Conservation (phyloP, 2,888 invertebrate species). For the Pasiphila rectangulata region DNA sequence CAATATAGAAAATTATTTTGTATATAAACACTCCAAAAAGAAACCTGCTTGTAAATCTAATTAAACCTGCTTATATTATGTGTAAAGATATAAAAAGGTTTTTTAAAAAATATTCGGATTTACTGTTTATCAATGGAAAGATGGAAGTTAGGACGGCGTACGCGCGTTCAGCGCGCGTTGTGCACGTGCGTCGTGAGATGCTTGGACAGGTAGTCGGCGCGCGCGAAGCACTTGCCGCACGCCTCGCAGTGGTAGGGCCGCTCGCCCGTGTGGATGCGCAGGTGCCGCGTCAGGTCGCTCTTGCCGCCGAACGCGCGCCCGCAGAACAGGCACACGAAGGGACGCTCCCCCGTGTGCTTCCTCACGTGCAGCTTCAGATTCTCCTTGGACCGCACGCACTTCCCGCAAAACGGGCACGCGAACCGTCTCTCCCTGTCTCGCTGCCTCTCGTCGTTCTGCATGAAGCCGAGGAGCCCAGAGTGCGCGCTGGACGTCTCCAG, state of each 20-base stretch:
- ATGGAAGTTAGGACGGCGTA: constrained; percentile 57
- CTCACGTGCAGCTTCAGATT: constrained; percentile 93
- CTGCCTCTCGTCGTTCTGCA: constrained; percentile 80
- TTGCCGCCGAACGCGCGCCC: constrained; percentile 94
- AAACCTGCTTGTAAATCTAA: constrained; percentile 70
- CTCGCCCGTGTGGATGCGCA: constrained; percentile 94
- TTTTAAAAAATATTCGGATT: constrained; percentile 78
- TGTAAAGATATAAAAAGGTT: constrained; percentile 73
- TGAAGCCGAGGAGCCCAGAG: constrained; percentile 82
- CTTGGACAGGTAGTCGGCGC: constrained; percentile 94
- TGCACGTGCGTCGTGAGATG: constrained; percentile 95
- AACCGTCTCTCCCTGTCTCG: constrained; percentile 87
- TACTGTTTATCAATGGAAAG: constrained; percentile 49
- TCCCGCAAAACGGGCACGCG: constrained; percentile 94
- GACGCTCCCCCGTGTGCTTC: constrained; percentile 92
- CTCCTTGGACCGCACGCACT: constrained; percentile 93
- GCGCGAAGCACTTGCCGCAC: constrained; percentile 94
- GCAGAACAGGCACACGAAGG: constrained; percentile 95
- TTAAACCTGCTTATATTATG: constrained; percentile 70
- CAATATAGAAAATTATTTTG: constrained; percentile 68
- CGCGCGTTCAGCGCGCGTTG: constrained; percentile 82
- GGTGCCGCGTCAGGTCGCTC: constrained; percentile 91
- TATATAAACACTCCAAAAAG: constrained; percentile 69
- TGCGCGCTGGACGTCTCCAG: constrained; percentile 79
- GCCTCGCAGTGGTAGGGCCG: constrained; percentile 95